phyloP scores from a whole-genome alignment of 23 tunicate species.

The Phallusia fumigata region DNA sequence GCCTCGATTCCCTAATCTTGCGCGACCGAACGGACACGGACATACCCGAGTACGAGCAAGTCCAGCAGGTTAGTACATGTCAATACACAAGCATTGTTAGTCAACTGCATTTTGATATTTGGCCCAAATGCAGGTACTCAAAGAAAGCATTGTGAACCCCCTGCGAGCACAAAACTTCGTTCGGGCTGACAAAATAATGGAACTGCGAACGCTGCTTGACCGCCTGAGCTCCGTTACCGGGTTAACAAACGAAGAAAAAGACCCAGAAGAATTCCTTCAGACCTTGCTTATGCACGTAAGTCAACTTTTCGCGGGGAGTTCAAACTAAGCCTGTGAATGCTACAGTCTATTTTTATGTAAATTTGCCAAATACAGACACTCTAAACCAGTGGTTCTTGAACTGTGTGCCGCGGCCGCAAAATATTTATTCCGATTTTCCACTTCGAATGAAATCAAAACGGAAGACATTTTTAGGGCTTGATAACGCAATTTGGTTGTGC shows the following conservation, averaged over 20 bases:
- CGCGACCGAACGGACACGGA: conserved; percentile 36
- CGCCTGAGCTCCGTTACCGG: conserved; percentile 80
- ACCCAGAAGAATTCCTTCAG: conserved; percentile 85
- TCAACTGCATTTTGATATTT: no score
- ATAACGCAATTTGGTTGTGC: no score
- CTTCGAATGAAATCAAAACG: no score
- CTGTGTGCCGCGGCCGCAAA: no score
- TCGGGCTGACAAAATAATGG: conserved; percentile 77
- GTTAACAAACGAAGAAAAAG: conserved; percentile 83
- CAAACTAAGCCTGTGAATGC: conserved; percentile 58
- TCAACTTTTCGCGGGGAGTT: conserved; percentile 46
- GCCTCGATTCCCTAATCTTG: conserved; percentile 68
- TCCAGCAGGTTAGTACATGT: conserved; percentile 45
- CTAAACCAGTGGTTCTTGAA: no score
- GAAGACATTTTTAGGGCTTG: no score
- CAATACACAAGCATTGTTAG: no score
- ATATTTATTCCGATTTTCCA: no score
- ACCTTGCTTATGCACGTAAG: conserved; percentile 68
- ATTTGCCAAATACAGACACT: conserved; percentile 18
- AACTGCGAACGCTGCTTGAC: conserved; percentile 71
- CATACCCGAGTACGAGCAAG: conserved; percentile 63
- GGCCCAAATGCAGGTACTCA: conserved; percentile 69
- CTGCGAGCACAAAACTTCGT: conserved; percentile 67
- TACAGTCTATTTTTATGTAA: conserved; percentile 44
- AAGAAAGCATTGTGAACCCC: conserved; percentile 77